Base-by-base conservation (phyloP, 2,797 vertebrate genomes). In the Ptychadena robeensis region DNA sequence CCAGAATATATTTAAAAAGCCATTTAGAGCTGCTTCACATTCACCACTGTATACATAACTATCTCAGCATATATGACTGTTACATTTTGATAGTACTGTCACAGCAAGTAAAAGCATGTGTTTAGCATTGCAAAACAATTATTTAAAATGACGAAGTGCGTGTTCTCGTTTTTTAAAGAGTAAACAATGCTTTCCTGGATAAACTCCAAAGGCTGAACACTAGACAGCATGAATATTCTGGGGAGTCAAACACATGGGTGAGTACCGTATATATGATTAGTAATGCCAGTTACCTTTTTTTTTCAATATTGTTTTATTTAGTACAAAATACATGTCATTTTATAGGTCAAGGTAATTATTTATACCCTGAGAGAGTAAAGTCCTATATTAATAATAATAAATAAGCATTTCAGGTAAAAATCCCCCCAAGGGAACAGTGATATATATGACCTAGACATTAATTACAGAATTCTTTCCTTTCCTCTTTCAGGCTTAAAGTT, bases 121-220 rank as follows among this genome's bases (percentile, higher is more conserved):
- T 31, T 78, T 71, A 64, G 28, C 40, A 65, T 63, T 64, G 27
- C n/a, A 70, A 76, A 66, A 66, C 22, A 10, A 2, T 31, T 48
- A 35, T 73, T 64, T 31, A 65, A 40, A 15, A 73, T 78, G 31
- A 64, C 15, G 70, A 63, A 77, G 31, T 12, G 6, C 34, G 57
- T 74, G 6, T 86, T 88, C 25, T 6, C 83, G 81, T 87, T 64
- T 90, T 88, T 90, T 91, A 88, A 91, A 98, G 96, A 88, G 94
- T 95, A 87, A 97, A 96, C 91, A 87, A 89, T 31, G 93, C 90
- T 80, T 98, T 97, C 87, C 90, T 97, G 90, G 94, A 96, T 89
- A 90, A 81, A 82, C 91, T 97, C 4, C 89, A 95, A 89, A 89
- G 85, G 38, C 65, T 88, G 48, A 87, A 88, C 78, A 63, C 63